A percentile compares a stretch with the other conserved stretches of the same genome.
Evolutionary conservation across 2,113 vertebrate genomes (phyloP).

Genomic region (human): DNA sequence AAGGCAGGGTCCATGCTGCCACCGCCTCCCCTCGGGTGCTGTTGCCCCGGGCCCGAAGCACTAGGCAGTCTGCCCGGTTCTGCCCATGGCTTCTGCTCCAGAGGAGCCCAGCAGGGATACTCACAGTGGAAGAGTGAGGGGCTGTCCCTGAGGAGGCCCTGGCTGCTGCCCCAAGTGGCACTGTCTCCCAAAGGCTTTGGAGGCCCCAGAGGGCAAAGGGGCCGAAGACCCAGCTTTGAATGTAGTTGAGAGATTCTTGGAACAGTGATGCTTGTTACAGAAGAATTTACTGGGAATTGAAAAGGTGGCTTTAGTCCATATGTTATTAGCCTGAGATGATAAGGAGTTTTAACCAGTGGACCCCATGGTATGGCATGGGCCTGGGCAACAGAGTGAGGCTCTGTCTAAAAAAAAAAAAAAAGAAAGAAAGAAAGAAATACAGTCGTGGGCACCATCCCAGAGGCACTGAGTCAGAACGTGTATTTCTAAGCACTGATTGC

Average conservation of each 20-base stretch:
- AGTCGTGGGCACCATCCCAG: not conserved
- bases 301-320: not conserved
- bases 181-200: not conserved
- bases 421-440: too few species aligned
- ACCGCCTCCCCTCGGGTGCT: not conserved
- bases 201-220: not conserved
- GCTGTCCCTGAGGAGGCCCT: rapidly evolving
- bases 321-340: not conserved
- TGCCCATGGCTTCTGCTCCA: not conserved
- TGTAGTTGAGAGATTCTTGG: not conserved
- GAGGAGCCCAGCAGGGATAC: not conserved
- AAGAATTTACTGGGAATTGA: too few species aligned
- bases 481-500: not conserved
- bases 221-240: not conserved
- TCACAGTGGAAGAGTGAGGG: not conserved
- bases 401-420: too few species aligned
- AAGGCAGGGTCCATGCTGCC: not conserved
- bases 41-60: not conserved
- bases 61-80: not conserved
- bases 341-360: not conserved
- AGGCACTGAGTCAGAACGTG: not conserved
- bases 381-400: too few species aligned
- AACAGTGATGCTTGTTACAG: not conserved
- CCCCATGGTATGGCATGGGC: not conserved
- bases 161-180: not conserved